These are phyloP conservation scores for Myodes glareolus DNA, from an alignment of 2,113 vertebrate species.

Conservation along the genomic window DNA sequence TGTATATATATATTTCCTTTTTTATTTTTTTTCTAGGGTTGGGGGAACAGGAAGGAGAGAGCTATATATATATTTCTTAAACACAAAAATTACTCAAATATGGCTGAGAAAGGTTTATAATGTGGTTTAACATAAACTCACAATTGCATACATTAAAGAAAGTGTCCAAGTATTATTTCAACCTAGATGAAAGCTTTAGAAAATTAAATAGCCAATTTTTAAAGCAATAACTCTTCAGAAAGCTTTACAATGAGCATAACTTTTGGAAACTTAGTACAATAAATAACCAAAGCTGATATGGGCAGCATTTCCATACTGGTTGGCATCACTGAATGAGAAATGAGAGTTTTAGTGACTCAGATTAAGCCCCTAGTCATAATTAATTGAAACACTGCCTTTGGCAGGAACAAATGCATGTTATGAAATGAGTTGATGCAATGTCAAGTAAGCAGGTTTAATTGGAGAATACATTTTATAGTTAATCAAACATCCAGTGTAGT, in stretches of 20 bases:
- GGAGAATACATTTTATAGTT: constrained; percentile 29
- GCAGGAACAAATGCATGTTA: constrained; percentile 11
- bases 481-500: constrained; percentile 18
- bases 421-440: constrained; percentile 1
- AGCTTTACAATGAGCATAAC: constrained; percentile 26
- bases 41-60: no score
- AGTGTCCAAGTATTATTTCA: neutral
- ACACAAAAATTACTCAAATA: neutral
- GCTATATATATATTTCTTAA: neutral
- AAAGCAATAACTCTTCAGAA: constrained; percentile 30
- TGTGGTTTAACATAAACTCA: constrained; percentile 30
- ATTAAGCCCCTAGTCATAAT: constrained; percentile 32
- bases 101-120: neutral
- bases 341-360: constrained; percentile 45
- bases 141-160: neutral
- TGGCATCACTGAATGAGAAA: neutral
- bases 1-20: no score
- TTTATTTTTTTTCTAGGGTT: no score
- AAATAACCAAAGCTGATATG: neutral
- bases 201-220: constrained; percentile 41
- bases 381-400: constrained; percentile 54
- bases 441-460: constrained; percentile 44
- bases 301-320: constrained; percentile 3
- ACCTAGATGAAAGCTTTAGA: neutral
- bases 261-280: constrained; percentile 22